Evolutionary conservation across 2,797 vertebrate genomes (phyloP).

Genomic region (Sylvia borin): DNA sequence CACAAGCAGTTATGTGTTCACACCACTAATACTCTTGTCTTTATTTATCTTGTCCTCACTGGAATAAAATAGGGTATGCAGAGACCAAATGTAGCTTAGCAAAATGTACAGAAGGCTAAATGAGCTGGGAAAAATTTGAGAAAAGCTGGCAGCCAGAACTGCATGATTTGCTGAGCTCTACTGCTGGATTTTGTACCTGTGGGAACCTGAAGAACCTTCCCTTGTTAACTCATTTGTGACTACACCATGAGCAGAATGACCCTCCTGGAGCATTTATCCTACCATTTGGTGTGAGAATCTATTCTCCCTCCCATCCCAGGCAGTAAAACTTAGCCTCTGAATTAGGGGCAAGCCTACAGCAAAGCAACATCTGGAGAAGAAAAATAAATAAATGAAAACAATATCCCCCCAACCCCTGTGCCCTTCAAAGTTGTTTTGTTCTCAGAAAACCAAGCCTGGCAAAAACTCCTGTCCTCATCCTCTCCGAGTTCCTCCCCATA

Average conservation of each 20-base stretch:
- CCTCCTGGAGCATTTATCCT: not conserved
- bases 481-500: not conserved
- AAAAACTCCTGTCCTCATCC: constrained; percentile 10
- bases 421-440: constrained; percentile 29
- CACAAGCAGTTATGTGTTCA: not conserved
- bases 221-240: not conserved
- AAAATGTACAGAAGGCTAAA: not conserved
- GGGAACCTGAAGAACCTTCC: not conserved
- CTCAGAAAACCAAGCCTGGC: constrained; percentile 49
- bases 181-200: not conserved
- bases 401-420: accelerated
- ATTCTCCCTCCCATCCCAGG: not conserved
- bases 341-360: not conserved
- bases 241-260: accelerated
- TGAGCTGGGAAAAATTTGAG: not conserved
- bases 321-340: not conserved
- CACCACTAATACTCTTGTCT: not conserved
- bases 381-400: not conserved
- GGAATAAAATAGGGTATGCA: not conserved
- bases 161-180: not conserved
- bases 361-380: constrained; percentile 57
- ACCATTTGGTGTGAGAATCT: not conserved
- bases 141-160: not conserved
- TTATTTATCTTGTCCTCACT: not conserved
- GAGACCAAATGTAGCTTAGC: not conserved